Evolutionary conservation across 2,888 invertebrate species (phyloP).

Genomic region (Griposia aprilina): DNA sequence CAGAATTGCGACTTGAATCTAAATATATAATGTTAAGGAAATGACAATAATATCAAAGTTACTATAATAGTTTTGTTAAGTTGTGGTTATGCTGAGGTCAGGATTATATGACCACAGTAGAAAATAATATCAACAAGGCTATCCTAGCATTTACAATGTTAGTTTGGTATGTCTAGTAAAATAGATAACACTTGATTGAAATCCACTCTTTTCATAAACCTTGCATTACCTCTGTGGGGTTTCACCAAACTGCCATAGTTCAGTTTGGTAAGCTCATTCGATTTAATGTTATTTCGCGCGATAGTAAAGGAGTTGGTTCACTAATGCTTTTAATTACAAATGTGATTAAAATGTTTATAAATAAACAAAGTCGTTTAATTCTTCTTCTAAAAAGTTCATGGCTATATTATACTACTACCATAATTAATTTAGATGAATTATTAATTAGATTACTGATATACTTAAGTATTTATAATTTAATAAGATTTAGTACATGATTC

Average conservation of each 20-base stretch:
- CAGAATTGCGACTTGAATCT: not conserved
- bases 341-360: not conserved
- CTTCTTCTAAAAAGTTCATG: not conserved
- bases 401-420: not conserved
- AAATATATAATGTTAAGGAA: not conserved
- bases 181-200: not conserved
- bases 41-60: not conserved
- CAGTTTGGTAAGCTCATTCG: not conserved
- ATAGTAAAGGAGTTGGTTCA: not conserved
- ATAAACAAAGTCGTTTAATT: not conserved
- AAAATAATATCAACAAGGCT: conserved; percentile 1
- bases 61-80: not conserved
- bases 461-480: no score
- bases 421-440: not conserved
- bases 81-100: conserved; percentile 2
- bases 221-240: not conserved
- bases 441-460: not conserved
- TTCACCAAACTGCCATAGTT: not conserved
- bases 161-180: not conserved
- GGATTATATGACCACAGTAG: conserved; percentile 5
- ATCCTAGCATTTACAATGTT: not conserved
- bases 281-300: not conserved
- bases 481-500: no score
- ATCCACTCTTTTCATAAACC: not conserved
- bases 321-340: not conserved